Evolutionary conservation across 2,797 vertebrate genomes (phyloP).

Genomic region (Vireo griseus): DNA sequence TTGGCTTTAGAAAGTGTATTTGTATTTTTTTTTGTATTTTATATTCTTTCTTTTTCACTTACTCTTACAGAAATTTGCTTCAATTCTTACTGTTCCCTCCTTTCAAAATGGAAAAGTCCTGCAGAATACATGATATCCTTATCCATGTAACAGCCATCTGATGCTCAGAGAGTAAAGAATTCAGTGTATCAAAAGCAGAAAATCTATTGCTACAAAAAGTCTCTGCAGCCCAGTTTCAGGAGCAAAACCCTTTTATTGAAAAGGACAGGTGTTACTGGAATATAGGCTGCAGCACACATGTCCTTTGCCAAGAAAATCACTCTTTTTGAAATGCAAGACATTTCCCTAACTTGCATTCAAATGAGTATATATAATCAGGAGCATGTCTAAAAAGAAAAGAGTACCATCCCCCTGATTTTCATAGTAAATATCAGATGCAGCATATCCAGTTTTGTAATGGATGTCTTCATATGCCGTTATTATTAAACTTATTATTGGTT

Average conservation of each 20-base stretch:
- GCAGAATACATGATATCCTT: background rate
- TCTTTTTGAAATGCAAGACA: background rate
- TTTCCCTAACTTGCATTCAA: background rate
- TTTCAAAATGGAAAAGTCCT: background rate
- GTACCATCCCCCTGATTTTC: background rate
- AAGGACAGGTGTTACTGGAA: background rate
- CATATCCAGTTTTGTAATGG: background rate
- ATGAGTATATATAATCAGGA: background rate
- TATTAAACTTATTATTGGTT: background rate
- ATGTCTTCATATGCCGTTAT: background rate
- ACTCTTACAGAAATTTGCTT: background rate
- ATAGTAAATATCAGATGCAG: background rate
- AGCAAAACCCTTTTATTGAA: background rate
- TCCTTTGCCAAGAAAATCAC: background rate
- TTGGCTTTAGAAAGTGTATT: background rate
- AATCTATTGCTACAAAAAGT: background rate
- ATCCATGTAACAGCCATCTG: background rate
- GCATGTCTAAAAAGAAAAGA: background rate
- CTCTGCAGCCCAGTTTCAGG: background rate
- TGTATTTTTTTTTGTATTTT: background rate
- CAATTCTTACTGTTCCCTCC: background rate
- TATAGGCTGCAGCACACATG: background rate
- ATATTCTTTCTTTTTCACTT: background rate
- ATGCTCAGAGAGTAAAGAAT: background rate
- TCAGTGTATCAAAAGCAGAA: background rate